phyloP scores from a whole-genome alignment of 2,888 invertebrate species.

The Eurois occulta region DNA sequence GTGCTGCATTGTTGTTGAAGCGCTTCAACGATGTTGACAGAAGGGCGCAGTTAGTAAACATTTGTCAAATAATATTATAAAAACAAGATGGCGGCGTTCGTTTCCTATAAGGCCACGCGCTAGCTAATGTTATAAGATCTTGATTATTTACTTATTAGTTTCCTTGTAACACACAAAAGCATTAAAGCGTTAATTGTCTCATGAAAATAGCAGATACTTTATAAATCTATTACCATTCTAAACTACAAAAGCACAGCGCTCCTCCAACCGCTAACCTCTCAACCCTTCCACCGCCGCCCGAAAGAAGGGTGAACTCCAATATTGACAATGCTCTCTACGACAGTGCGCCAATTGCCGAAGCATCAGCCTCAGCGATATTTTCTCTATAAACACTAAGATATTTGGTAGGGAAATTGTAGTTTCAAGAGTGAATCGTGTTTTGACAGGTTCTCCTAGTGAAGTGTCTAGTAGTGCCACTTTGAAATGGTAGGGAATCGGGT shows the following conservation, averaged over 20 bases:
- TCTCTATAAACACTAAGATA: conserved; percentile 77
- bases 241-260: conserved; percentile 13
- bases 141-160: background rate
- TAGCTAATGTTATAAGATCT: background rate
- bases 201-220: background rate
- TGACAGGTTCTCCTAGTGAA: conserved; percentile 53
- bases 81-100: background rate
- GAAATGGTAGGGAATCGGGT: conserved; percentile 7
- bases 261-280: conserved; percentile 57
- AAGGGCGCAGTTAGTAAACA: background rate
- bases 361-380: conserved; percentile 75
- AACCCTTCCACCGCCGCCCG: conserved; percentile 48
- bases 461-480: conserved; percentile 31
- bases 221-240: background rate
- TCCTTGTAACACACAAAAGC: background rate
- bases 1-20: background rate
- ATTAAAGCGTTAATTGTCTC: background rate
- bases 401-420: conserved; percentile 77
- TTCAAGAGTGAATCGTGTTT: conserved; percentile 60
- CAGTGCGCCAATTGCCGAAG: conserved; percentile 79
- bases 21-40: background rate
- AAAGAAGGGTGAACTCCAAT: conserved; percentile 75
- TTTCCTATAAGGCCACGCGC: background rate
- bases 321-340: conserved; percentile 83
- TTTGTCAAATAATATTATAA: background rate